Evolutionary conservation across 2,797 vertebrate genomes (phyloP), one percentile per base, ranked within the genome.

Genomic region (Hypotaenidia okinawae): DNA sequence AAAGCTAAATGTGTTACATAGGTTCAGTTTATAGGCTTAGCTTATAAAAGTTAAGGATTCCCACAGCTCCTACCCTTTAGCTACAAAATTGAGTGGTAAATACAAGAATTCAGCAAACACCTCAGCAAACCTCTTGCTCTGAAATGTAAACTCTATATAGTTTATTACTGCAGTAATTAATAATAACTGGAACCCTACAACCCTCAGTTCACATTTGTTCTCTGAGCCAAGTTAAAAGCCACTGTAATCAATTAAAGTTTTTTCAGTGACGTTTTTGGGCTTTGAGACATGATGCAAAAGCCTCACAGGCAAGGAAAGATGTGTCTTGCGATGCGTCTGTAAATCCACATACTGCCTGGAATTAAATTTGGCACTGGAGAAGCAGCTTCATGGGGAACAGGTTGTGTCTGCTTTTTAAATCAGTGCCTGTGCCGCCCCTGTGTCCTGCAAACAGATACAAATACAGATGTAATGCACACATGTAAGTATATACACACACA

Each of bases 291-390:
- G 55, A 21, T 1, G 2, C 16, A 23, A 41, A 75, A 76, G 61
- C 57, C 19, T 67, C 79, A 24, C 6, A 16, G 16, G 43, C 21
- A 52, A 69, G 58, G 35, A 84, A 51, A 54, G 73, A 61, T 32
- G 8, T 28, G n/a, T 74, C 67, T 62, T 62, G 19, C 0, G 1
- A 13, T 0, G 1, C 17, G 8, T 68, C 33, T 66, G n/a, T 51
- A 51, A 75, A 69, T 87, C 27, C 21, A 30, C 12, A 7, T 59
- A 10, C 3, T 75, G n/a, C 10, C 47, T 47, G 51, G 8, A 57
- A 51, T 25, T 32, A 67, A 80, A 79, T 80, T 37, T 1, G 10
- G 37, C 70, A 3, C 21, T 47, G 47, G 24, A 57, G 72, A 55
- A 69, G 64, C 30, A 87, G 43, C 75, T 91, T 82, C 2, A 4